Evolutionary conservation across 2,797 vertebrate genomes (phyloP).

Genomic region (Mycteria americana): DNA sequence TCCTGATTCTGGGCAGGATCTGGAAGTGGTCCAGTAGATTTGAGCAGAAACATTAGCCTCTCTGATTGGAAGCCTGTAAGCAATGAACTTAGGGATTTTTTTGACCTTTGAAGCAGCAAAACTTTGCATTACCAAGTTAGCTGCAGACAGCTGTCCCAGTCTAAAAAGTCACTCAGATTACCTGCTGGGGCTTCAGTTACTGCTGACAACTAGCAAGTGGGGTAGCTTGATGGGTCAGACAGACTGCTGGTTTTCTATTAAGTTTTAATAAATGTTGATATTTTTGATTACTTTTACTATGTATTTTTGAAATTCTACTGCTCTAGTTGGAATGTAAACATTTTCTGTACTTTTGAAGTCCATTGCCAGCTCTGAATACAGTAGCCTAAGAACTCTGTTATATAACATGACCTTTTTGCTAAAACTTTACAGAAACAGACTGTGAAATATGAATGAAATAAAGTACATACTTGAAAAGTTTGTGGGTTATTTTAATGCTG

Average conservation of each 20-base stretch:
- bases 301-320: constrained; percentile 34
- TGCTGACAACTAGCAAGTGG: neutral
- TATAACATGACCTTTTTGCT: constrained; percentile 69
- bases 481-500: constrained; percentile 1
- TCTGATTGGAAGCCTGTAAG: neutral
- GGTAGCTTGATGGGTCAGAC: neutral
- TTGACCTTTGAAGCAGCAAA: neutral
- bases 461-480: constrained; percentile 67
- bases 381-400: constrained; percentile 54
- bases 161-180: neutral
- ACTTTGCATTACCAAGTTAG: neutral
- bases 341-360: constrained; percentile 51
- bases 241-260: constrained; percentile 20
- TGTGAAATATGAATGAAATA: constrained; percentile 75
- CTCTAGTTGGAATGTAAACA: constrained; percentile 57
- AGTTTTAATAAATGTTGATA: constrained; percentile 58
- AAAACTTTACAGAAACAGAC: constrained; percentile 71
- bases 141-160: neutral
- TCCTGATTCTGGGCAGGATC: neutral
- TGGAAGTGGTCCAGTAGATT: neutral
- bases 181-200: neutral
- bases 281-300: constrained; percentile 52
- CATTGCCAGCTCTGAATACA: constrained; percentile 52
- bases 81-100: neutral
- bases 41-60: neutral